phyloP scores from a whole-genome alignment of 2,888 invertebrate species.

The Globia sparganii region DNA sequence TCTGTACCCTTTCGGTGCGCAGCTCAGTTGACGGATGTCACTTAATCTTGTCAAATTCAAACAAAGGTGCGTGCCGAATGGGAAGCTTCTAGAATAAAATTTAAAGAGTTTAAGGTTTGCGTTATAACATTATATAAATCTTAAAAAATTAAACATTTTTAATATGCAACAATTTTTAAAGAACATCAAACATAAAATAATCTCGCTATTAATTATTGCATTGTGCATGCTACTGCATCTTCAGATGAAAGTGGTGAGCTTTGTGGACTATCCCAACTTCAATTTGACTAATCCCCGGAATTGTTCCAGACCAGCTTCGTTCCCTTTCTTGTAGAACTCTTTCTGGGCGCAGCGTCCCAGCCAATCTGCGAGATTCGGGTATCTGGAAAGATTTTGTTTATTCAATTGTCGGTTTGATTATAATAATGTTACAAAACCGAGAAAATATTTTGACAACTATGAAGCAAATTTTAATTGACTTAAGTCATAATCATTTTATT shows the following conservation, averaged over 20 bases:
- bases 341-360: conserved; percentile 73
- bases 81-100: no score
- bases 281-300: conserved; percentile 57
- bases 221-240: conserved; percentile 22
- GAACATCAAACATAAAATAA: background rate
- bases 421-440: background rate
- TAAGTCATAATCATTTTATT: background rate
- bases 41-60: no score
- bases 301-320: conserved; percentile 65
- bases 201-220: background rate
- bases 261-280: conserved; percentile 61
- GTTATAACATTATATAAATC: no score
- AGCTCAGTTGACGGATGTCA: no score
- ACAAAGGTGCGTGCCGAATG: no score
- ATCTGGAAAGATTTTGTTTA: conserved; percentile 67
- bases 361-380: conserved; percentile 77
- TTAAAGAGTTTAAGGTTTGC: no score
- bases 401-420: background rate
- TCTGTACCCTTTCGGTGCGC: no score
- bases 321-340: conserved; percentile 77
- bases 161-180: background rate
- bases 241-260: no score
- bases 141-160: background rate
- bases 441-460: background rate
- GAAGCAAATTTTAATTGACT: no score